Conservation (phyloP, 2,888 invertebrate species). For the Drosophila niveifrons region DNA sequence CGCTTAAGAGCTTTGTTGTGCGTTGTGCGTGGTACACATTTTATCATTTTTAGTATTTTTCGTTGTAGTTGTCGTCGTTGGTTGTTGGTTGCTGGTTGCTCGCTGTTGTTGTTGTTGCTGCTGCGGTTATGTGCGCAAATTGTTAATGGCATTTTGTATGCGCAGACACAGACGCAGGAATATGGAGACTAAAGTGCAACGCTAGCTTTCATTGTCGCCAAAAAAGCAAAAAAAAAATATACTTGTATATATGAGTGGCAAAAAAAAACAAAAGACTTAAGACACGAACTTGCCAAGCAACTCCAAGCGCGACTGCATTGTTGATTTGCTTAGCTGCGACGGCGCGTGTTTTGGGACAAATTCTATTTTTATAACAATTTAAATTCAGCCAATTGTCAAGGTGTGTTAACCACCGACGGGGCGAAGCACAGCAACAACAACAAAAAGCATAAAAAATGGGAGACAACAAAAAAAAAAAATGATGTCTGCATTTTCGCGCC, state of each 20-base stretch:
- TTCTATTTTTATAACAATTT: slow-evolving; percentile 81
- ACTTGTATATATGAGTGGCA: background rate
- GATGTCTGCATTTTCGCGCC: slow-evolving; percentile 81
- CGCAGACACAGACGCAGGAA: slow-evolving; percentile 36
- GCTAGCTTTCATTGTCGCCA: slow-evolving; percentile 77
- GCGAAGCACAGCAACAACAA: slow-evolving; percentile 24
- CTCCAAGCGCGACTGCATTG: slow-evolving; percentile 53
- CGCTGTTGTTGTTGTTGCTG: slow-evolving; percentile 36
- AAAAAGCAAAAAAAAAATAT: slow-evolving; percentile 33
- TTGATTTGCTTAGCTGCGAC: slow-evolving; percentile 26
- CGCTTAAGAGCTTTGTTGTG: slow-evolving; percentile 37
- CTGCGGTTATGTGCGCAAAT: slow-evolving; percentile 66
- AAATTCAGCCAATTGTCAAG: slow-evolving; percentile 78
- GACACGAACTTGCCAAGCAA: slow-evolving; percentile 71
- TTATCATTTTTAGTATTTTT: slow-evolving; percentile 51
- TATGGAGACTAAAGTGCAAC: slow-evolving; percentile 59
- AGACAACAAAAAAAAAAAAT: slow-evolving; percentile 31
- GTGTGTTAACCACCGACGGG: slow-evolving; percentile 65
- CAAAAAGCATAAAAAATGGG: background rate
- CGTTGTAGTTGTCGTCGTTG: slow-evolving; percentile 23
- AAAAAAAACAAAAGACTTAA: slow-evolving; percentile 74
- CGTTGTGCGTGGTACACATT: slow-evolving; percentile 70
- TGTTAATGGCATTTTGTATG: slow-evolving; percentile 75
- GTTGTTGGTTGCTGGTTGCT: slow-evolving; percentile 4
- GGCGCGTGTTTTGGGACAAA: slow-evolving; percentile 80